Percentiles rank a stretch among this genome's conserved stretches.
phyloP scores from a whole-genome alignment of 1,140 invertebrate species.

The Contarinia nasturtii region DNA sequence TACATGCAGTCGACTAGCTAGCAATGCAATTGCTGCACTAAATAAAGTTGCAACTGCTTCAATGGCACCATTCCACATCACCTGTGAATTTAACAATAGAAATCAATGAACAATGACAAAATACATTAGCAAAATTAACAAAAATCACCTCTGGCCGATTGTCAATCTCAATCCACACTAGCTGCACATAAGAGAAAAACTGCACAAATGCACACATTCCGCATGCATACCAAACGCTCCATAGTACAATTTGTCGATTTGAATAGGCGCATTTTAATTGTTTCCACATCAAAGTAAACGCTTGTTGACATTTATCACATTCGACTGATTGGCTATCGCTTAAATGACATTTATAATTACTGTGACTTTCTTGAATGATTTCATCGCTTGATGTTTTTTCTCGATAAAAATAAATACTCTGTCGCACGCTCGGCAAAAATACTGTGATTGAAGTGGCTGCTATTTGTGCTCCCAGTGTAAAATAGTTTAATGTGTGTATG shows the following conservation, averaged over 20 bases:
- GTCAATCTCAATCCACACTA: conserved; percentile 48
- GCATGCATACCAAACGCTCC: conserved; percentile 73
- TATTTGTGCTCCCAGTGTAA: conserved; percentile 28
- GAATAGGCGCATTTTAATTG: conserved; percentile 56
- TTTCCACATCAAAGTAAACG: conserved; percentile 32
- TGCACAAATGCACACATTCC: conserved; percentile 65
- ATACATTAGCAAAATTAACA: not conserved
- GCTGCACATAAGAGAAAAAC: conserved; percentile 59
- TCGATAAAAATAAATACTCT: conserved; percentile 74
- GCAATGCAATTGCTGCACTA: conserved; percentile 34
- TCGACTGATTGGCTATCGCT: not conserved
- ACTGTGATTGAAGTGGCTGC: conserved; percentile 51
- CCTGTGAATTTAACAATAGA: conserved; percentile 11
- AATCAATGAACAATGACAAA: not conserved
- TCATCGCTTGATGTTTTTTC: not conserved
- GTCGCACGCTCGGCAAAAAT: conserved; percentile 49
- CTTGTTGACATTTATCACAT: conserved; percentile 9
- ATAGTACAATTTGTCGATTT: conserved; percentile 52
- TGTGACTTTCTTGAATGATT: not conserved
- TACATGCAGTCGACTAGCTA: conserved; percentile 24
- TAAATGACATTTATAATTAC: conserved; percentile 4
- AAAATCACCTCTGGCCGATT: conserved; percentile 8
- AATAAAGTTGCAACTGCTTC: conserved; percentile 55
- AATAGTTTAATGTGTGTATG: conserved; percentile 48
- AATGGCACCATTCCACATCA: conserved; percentile 51